Evolutionary conservation across 2,113 vertebrate species (phyloP).

Genomic region (Leucopsar rothschildi): DNA sequence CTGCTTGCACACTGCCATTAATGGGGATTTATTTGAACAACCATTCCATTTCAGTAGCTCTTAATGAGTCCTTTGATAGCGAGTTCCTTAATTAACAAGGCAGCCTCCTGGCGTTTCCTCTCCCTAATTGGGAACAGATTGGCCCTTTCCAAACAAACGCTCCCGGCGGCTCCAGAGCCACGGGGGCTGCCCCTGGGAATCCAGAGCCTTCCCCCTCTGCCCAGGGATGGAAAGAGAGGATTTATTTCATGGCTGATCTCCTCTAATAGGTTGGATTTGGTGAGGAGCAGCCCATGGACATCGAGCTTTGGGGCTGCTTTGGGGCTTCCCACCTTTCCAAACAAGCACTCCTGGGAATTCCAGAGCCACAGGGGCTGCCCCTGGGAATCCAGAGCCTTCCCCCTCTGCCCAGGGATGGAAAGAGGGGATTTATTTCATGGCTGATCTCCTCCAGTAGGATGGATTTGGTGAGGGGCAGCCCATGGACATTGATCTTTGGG

Average conservation of each 20-base stretch:
- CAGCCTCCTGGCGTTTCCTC: conserved; percentile 62
- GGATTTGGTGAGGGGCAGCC: too few species aligned
- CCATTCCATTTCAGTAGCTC: conserved; percentile 73
- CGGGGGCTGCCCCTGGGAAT: neutral
- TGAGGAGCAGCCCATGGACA: too few species aligned
- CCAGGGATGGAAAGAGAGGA: conserved; percentile 36
- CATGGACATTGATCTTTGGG: too few species aligned
- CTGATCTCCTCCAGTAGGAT: too few species aligned
- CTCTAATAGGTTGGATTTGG: too few species aligned
- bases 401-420: too few species aligned
- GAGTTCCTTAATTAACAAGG: conserved; percentile 77
- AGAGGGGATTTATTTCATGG: too few species aligned
- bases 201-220: neutral
- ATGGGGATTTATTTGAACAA: conserved; percentile 79
- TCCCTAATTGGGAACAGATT: conserved; percentile 86
- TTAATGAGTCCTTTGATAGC: conserved; percentile 83
- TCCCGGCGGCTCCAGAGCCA: conserved; percentile 41
- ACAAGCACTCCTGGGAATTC: too few species aligned
- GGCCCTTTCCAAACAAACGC: conserved; percentile 63
- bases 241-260: conserved; percentile 57
- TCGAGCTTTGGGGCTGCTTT: too few species aligned
- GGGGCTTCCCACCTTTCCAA: too few species aligned
- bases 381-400: too few species aligned
- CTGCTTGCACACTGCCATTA: conserved; percentile 17
- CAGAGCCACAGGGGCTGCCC: too few species aligned